Evolutionary conservation across 1,140 invertebrate genomes (phyloP).

Genomic region (Triops longicaudatus): DNA sequence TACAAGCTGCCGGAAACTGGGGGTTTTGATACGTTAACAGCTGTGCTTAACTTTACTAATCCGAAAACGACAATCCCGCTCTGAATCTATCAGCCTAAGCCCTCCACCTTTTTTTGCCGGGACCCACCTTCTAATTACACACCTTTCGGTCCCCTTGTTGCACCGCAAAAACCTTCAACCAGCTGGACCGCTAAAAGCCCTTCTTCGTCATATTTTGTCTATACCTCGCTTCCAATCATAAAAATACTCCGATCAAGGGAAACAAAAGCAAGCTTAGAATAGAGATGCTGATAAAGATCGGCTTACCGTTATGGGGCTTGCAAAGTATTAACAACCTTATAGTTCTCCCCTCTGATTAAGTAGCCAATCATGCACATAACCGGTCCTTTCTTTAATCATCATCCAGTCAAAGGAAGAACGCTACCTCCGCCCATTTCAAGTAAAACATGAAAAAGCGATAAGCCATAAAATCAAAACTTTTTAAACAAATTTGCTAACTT

Average conservation of each 20-base stretch:
- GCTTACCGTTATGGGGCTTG: not conserved
- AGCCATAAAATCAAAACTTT: not conserved
- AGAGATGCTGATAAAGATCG: constrained; percentile 1
- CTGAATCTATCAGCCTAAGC: not conserved
- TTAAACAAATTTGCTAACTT: not conserved
- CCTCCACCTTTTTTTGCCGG: not conserved
- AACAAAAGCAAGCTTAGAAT: not conserved
- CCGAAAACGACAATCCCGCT: not conserved
- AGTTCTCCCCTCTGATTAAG: constrained; percentile 7
- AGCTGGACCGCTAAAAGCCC: not conserved
- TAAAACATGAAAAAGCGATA: not conserved
- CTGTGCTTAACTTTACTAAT: constrained; percentile 8
- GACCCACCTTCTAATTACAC: constrained; percentile 4
- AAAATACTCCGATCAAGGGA: not conserved
- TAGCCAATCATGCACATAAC: constrained; percentile 11
- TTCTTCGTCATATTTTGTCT: not conserved
- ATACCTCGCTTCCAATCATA: not conserved
- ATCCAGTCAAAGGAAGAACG: not conserved
- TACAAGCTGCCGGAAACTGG: not conserved
- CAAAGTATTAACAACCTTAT: not conserved
- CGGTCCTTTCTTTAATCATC: not conserved
- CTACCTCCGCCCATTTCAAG: not conserved
- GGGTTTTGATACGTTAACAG: not conserved
- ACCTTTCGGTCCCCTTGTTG: not conserved
- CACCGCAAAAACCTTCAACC: not conserved